Evolutionary conservation across 2,113 vertebrate species (phyloP).

Genomic region (Chloroceryle aenea): DNA sequence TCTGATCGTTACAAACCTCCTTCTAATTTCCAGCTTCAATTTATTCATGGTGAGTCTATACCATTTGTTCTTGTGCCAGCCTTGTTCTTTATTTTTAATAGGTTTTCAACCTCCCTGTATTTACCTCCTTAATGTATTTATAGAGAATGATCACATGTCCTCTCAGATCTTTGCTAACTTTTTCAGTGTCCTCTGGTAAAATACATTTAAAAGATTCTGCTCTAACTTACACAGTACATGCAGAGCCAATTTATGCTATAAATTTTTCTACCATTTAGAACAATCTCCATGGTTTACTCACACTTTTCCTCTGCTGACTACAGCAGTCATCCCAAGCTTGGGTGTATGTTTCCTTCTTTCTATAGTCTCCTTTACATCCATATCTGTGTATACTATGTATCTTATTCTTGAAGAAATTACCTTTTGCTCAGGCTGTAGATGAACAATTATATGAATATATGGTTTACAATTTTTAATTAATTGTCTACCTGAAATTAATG

Average conservation of each 20-base stretch:
- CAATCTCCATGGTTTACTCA: neutral
- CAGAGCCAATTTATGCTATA: neutral
- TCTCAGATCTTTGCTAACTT: neutral
- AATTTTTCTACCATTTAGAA: neutral
- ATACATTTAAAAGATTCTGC: neutral
- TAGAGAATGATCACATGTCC: neutral
- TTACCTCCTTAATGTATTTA: conserved; percentile 11
- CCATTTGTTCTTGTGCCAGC: conserved; percentile 49
- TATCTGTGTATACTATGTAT: neutral
- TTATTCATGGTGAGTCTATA: conserved; percentile 28
- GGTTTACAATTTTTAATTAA: neutral
- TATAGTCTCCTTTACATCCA: neutral
- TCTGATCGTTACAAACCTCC: conserved; percentile 40
- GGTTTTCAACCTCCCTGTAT: conserved; percentile 35
- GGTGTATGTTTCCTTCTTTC: neutral
- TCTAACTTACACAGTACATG: neutral
- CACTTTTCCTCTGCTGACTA: neutral
- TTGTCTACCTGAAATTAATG: neutral
- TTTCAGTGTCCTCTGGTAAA: conserved; percentile 10
- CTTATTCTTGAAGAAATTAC: neutral
- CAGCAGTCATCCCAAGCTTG: neutral
- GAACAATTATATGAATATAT: neutral
- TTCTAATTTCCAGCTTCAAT: conserved; percentile 25
- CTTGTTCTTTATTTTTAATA: conserved; percentile 51
- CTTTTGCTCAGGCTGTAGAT: neutral